Conservation (phyloP, 2,888 invertebrate species). For the Xestobium rufovillosum region DNA sequence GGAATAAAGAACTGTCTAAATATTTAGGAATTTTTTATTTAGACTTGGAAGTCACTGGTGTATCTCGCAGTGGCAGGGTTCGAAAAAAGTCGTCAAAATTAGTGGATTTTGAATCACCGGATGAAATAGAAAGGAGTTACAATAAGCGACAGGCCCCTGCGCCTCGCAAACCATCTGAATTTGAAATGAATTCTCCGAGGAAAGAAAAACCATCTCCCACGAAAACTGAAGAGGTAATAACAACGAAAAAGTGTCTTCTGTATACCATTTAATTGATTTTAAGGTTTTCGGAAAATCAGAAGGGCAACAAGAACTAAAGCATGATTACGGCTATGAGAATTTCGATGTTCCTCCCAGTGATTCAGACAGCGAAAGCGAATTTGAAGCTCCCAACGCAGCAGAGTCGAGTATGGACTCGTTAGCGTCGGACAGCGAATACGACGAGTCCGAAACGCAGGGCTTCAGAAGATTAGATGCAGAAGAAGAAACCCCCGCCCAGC, state of each 20-base stretch:
- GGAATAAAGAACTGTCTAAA: too few relatives aligned
- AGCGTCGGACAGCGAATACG: constrained; percentile 35
- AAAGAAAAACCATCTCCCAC: constrained; percentile 19
- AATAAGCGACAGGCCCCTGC: constrained; percentile 39
- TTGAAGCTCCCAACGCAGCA: constrained; percentile 31
- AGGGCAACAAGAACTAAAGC: too few relatives aligned
- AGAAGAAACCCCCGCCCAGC: constrained; percentile 38
- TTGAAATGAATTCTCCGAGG: constrained; percentile 23
- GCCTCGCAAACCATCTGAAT: constrained; percentile 26
- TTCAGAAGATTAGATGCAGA: constrained; percentile 47
- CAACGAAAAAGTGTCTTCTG: not conserved
- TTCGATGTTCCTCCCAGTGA: constrained; percentile 37
- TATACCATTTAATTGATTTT: not conserved
- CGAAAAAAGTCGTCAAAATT: constrained; percentile 92
- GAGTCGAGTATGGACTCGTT: constrained; percentile 37
- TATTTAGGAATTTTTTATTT: constrained; percentile 19
- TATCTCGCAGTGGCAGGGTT: constrained; percentile 83
- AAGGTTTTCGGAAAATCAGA: not conserved
- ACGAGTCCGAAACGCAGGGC: constrained; percentile 43
- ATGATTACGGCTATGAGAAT: constrained; percentile 30
- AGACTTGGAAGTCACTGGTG: constrained; percentile 77
- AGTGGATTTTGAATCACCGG: constrained; percentile 87
- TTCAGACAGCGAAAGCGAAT: constrained; percentile 40
- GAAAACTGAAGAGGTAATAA: constrained; percentile 28
- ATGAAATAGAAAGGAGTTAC: constrained; percentile 67